These are phyloP conservation scores for Scolopax mira DNA, from an alignment of 2,113 vertebrate species.

Conservation along the genomic window DNA sequence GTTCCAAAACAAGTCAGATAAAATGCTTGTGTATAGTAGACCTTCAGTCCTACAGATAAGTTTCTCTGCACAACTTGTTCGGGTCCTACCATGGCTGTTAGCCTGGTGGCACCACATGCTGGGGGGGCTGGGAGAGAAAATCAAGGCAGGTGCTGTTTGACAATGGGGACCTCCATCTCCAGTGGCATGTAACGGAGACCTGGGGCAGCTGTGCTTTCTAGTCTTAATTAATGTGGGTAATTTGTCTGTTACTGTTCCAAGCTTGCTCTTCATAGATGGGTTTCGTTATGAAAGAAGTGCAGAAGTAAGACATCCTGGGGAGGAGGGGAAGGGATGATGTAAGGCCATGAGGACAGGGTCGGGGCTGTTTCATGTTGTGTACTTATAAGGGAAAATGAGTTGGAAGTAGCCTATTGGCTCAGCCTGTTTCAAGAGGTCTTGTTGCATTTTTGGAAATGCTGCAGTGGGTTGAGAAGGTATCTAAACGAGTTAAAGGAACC, in stretches of 20 bases:
- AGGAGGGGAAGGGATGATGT: neutral
- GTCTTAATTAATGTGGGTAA: neutral
- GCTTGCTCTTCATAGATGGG: fast-evolving
- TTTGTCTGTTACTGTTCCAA: neutral
- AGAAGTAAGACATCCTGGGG: neutral
- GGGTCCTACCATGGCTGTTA: neutral
- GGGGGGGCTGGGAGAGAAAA: neutral
- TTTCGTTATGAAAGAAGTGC: neutral
- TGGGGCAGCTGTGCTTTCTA: neutral
- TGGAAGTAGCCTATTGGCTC: neutral
- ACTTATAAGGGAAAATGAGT: slow-evolving; percentile 38
- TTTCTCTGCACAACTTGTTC: neutral
- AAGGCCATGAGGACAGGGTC: neutral
- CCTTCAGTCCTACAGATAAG: neutral
- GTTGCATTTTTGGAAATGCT: neutral
- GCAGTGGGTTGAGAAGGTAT: neutral
- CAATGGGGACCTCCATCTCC: fast-evolving
- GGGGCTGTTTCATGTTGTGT: neutral
- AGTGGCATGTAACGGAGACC: fast-evolving
- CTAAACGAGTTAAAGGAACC: neutral
- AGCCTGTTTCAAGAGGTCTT: neutral
- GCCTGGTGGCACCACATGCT: neutral
- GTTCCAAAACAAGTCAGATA: neutral
- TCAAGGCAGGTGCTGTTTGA: fast-evolving
- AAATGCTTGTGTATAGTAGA: neutral